Percentiles rank a stretch among this genome's conserved stretches.
These are phyloP conservation scores for Willisornis vidua DNA, from an alignment of 2,113 vertebrate genomes.

Conservation along the genomic window DNA sequence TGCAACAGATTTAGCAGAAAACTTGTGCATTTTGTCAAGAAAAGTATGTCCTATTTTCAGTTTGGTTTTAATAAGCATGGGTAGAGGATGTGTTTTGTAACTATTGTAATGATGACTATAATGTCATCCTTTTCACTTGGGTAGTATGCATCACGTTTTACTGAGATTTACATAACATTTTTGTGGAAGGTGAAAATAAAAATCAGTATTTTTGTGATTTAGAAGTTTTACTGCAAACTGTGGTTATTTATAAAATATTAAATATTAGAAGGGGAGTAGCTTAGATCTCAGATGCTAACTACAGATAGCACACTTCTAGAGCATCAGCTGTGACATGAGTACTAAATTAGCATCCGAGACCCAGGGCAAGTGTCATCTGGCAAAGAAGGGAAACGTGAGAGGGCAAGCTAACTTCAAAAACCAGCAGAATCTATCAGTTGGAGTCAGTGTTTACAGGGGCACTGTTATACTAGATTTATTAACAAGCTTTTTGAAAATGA, in stretches of 20 bases:
- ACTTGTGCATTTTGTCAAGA: background rate
- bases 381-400: background rate
- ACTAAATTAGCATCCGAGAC: background rate
- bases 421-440: background rate
- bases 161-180: background rate
- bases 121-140: background rate
- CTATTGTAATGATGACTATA: background rate
- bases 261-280: background rate
- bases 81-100: background rate
- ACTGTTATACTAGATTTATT: conserved; percentile 19
- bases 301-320: background rate
- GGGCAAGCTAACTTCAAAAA: background rate
- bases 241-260: background rate
- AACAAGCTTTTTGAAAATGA: conserved; percentile 32
- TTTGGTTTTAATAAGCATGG: background rate
- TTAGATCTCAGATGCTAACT: background rate
- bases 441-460: background rate
- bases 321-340: background rate
- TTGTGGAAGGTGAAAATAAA: background rate
- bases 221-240: background rate
- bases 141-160: background rate
- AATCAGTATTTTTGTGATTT: background rate
- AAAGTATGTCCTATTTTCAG: background rate
- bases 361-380: background rate
- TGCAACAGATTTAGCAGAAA: background rate